Percentiles rank a stretch among this genome's conserved stretches.
phyloP scores from a whole-genome alignment of 2,113 vertebrate genomes.

The Microtus montanus region DNA sequence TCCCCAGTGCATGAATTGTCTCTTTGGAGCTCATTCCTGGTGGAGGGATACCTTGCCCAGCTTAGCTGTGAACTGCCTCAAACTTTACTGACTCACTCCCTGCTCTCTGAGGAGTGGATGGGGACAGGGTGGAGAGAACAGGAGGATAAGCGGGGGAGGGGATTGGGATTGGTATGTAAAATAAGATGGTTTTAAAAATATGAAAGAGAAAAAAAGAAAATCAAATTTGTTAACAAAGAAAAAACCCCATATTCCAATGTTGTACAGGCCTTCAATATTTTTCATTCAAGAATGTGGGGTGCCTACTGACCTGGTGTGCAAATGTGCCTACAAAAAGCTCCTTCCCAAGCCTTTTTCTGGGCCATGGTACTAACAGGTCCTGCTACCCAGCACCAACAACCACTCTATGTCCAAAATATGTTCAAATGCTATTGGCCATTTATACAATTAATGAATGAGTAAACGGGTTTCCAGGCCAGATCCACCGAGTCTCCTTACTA shows the following conservation, averaged over 20 bases:
- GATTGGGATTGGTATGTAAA: too few relatives aligned
- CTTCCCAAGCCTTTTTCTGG: not conserved
- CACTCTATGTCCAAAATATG: not conserved
- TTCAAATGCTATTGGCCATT: not conserved
- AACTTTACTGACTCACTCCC: too few relatives aligned
- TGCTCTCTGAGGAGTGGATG: too few relatives aligned
- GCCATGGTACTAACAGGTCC: not conserved
- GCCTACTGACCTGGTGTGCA: not conserved
- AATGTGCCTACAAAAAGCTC: not conserved
- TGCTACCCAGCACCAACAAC: not conserved
- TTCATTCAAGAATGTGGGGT: not conserved
- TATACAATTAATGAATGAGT: not conserved
- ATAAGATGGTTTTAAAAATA: too few relatives aligned
- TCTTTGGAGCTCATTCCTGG: too few relatives aligned
- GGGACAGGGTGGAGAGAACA: too few relatives aligned
- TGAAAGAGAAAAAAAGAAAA: too few relatives aligned
- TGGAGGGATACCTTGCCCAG: too few relatives aligned
- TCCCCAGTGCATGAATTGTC: too few relatives aligned
- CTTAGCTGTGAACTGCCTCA: too few relatives aligned
- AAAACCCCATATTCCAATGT: not conserved
- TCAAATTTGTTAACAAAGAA: too few relatives aligned
- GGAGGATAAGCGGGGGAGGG: too few relatives aligned
- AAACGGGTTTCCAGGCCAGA: not conserved
- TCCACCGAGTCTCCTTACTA: not conserved
- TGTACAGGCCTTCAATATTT: not conserved